Evolutionary conservation across 2,113 vertebrate species (phyloP), one percentile per base, ranked within the genome.

Genomic region (Chaetodon trifascialis): DNA sequence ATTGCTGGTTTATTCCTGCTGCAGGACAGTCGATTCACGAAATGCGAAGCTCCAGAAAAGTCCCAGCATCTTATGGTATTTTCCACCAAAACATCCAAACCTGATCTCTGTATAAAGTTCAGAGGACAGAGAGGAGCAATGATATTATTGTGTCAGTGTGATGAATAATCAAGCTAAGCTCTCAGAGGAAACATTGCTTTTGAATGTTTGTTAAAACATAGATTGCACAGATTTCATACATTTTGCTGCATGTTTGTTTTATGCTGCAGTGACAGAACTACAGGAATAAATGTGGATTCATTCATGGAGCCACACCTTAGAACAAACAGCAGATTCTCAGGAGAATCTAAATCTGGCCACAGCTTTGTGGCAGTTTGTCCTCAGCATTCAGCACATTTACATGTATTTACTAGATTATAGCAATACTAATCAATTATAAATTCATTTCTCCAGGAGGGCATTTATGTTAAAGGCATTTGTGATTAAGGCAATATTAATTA

Each of bases 1-100:
- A 79, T 68, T 69, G 79, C 88, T 79, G 85, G 82, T 87, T 89
- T 86, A 15, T 54, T 56, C 17, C 73, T 60, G 55, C 66, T 66
- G 65, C 70, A 78, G 49, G 4, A 14, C 9, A 82, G 71, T 56
- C 5, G 0, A 44, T 3, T 70, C 34, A 70, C 54, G n/a, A 23
- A 77, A 38, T 4, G 17, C 49, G 1, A 11, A 44, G 9, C 36
- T 23, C 8, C 0, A 2, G 15, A 73, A 85, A 82, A 47, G 5
- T 76, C 38, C 21, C 5, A 0, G 11, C 59, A 38, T 46, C 40
- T 44, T 15, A 10, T 47, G 49, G 9, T 51, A 40, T 82, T 79
- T 76, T 66, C 49, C 30, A 59, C 51, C 30, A 84, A 73, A 84
- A 76, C 63, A 85, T 38, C 30, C 25, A 36, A 65, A 77, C 40